These are phyloP conservation scores for Busseola fusca DNA, from an alignment of 2,888 invertebrate genomes.

Conservation along the genomic window DNA sequence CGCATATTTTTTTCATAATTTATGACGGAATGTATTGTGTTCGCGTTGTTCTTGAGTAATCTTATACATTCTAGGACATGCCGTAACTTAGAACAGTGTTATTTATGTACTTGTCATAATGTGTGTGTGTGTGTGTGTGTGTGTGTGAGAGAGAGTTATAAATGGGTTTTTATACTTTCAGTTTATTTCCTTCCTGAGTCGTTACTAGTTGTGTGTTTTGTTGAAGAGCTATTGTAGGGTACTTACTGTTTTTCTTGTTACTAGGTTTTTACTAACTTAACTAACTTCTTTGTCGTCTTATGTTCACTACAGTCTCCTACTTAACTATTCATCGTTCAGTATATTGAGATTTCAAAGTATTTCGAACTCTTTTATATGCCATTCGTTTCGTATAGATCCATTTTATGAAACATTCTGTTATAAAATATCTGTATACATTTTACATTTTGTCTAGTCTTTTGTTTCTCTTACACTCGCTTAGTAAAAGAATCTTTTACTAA, in stretches of 20 bases:
- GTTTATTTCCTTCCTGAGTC: slow-evolving; percentile 45
- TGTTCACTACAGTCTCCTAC: background rate
- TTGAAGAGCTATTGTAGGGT: slow-evolving; percentile 12
- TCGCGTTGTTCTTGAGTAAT: slow-evolving; percentile 61
- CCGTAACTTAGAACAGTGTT: slow-evolving; percentile 48
- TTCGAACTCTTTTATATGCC: background rate
- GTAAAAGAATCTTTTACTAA: too few species aligned
- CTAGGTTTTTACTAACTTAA: background rate
- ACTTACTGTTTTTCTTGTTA: slow-evolving; percentile 3
- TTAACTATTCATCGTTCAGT: background rate
- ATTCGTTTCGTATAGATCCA: background rate
- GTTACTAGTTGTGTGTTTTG: slow-evolving; percentile 27
- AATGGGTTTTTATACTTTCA: slow-evolving; percentile 40
- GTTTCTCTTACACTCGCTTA: too few species aligned
- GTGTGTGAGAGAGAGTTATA: slow-evolving; percentile 52
- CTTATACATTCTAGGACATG: slow-evolving; percentile 61
- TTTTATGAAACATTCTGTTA: background rate
- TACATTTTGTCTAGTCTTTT: background rate
- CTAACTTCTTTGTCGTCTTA: background rate
- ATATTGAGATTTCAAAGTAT: background rate
- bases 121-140: slow-evolving; percentile 44
- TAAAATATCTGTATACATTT: background rate
- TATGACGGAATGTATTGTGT: slow-evolving; percentile 63
- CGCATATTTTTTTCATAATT: slow-evolving; percentile 69
- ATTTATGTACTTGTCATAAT: slow-evolving; percentile 62